A percentile compares a stretch with the other conserved stretches of the same genome.
phyloP scores from a whole-genome alignment of 2,888 invertebrate species.

The Acronicta leporina region DNA sequence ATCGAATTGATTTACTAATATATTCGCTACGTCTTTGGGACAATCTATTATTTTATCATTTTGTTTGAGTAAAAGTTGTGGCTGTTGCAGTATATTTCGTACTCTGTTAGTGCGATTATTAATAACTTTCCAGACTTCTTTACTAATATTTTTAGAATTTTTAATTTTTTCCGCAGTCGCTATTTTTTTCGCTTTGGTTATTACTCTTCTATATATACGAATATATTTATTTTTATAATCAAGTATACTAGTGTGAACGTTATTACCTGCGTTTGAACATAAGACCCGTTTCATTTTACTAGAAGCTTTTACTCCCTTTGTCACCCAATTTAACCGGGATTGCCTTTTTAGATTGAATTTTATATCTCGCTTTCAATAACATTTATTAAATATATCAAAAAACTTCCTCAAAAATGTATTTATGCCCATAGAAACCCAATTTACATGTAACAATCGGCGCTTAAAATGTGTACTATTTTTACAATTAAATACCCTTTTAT shows the following conservation, averaged over 20 bases:
- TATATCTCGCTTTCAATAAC: conserved; percentile 1
- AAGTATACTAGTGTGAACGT: neutral
- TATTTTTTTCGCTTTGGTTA: conserved; percentile 10
- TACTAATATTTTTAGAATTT: conserved; percentile 3
- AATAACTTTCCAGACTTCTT: conserved; percentile 9
- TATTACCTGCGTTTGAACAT: conserved; percentile 2
- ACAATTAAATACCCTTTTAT: conserved; percentile 9
- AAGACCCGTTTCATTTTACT: conserved; percentile 14
- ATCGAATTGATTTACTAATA: conserved; percentile 7
- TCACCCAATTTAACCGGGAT: conserved; percentile 8
- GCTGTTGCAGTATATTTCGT: neutral
- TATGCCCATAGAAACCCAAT: conserved; percentile 3
- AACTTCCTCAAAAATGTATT: conserved; percentile 6
- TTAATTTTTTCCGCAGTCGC: neutral
- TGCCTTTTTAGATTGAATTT: conserved; percentile 6
- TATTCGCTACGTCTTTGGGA: neutral
- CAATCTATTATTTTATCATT: conserved; percentile 4
- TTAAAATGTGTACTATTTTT: conserved; percentile 1
- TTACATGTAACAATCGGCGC: conserved; percentile 1
- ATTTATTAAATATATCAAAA: neutral
- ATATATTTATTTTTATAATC: conserved; percentile 10
- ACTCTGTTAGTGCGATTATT: conserved; percentile 7
- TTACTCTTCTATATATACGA: conserved; percentile 5
- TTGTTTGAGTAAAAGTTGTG: conserved; percentile 1
- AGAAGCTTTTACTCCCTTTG: conserved; percentile 7